Conservation (phyloP, 2,888 invertebrate genomes). For the Encarsia formosa region DNA sequence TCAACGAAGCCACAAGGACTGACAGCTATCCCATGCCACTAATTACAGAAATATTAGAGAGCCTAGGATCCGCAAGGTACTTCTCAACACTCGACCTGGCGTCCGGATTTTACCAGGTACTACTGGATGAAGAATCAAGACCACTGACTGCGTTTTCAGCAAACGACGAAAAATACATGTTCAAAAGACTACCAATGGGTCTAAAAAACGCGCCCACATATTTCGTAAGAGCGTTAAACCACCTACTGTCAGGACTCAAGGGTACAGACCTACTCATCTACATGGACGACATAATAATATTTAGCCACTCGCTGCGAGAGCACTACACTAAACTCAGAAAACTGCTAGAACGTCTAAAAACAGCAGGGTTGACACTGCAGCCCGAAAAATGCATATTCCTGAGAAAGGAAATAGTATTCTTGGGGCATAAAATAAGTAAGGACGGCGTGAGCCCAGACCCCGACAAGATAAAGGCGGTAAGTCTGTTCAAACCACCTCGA, state of each 20-base stretch:
- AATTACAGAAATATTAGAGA: neutral
- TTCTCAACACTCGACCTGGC: neutral
- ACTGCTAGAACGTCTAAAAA: neutral
- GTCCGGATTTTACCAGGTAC: neutral
- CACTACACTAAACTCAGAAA: neutral
- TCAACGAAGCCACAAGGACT: neutral
- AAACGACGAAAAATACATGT: neutral
- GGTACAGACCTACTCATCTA: neutral
- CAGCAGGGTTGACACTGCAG: neutral
- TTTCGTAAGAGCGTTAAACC: neutral
- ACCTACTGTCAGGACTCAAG: neutral
- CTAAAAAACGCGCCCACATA: neutral
- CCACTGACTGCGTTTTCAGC: neutral
- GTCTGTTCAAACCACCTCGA: neutral
- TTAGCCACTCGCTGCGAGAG: neutral
- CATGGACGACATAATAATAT: neutral
- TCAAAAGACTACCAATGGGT: neutral
- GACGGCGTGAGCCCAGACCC: neutral
- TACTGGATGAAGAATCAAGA: neutral
- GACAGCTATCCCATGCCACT: neutral
- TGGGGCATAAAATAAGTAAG: neutral
- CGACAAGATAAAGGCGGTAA: neutral
- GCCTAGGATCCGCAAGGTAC: neutral
- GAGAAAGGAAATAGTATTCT: neutral
- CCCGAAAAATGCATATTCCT: slow-evolving; percentile 7